Evolutionary conservation across 2,888 invertebrate genomes (phyloP).

Genomic region (Heliconius aoede): DNA sequence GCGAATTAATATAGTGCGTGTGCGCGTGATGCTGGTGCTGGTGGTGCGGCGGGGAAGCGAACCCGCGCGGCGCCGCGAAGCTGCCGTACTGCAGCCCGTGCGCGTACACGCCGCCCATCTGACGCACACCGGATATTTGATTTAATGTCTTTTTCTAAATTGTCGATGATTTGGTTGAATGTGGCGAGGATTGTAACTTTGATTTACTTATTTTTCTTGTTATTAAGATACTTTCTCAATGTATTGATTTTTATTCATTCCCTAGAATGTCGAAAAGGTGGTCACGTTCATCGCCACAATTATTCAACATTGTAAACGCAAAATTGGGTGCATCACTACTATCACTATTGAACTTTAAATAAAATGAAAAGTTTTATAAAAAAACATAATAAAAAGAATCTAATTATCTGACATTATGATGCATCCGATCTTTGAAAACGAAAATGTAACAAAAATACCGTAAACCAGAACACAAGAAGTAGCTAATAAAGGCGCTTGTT

Average conservation of each 20-base stretch:
- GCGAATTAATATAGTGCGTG: conserved; percentile 70
- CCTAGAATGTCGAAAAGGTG: not conserved
- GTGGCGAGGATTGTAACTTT: not conserved
- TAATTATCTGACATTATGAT: conserved; percentile 14
- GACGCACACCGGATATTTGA: conserved; percentile 39
- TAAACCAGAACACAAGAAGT: conserved; percentile 52
- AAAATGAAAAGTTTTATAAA: not conserved
- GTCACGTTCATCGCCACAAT: conserved; percentile 11
- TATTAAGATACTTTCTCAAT: no score
- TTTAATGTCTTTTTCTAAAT: no score
- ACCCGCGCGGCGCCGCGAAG: conserved; percentile 67
- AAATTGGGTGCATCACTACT: conserved; percentile 20
- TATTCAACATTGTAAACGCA: not conserved
- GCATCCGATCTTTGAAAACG: conserved; percentile 26
- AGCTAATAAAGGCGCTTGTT: conserved; percentile 49
- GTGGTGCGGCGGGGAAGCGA: conserved; percentile 71
- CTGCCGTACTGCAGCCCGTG: conserved; percentile 69
- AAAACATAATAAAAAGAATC: not conserved
- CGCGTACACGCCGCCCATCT: conserved; percentile 80
- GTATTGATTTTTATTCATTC: not conserved
- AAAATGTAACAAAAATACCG: conserved; percentile 40
- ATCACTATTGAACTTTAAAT: not conserved
- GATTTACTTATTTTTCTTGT: not conserved
- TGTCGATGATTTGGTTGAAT: not conserved
- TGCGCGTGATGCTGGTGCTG: conserved; percentile 70